phyloP scores from a whole-genome alignment of 2,797 vertebrate species.

The Epinephelus awoara region DNA sequence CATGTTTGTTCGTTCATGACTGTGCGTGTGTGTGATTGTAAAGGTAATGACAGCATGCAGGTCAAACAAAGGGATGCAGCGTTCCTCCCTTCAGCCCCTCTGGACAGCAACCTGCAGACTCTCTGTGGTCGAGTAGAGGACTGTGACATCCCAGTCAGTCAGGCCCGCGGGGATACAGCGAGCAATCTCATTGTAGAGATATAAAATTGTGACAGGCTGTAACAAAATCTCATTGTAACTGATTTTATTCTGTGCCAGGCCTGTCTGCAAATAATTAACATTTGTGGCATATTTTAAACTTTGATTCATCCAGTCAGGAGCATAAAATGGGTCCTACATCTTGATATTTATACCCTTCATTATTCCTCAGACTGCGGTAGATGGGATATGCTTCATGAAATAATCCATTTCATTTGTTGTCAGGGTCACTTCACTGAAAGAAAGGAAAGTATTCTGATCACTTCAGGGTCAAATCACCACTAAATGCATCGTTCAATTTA shows the following conservation, averaged over 20 bases:
- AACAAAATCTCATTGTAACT: not conserved
- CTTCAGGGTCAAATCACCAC: slow-evolving; percentile 31
- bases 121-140: slow-evolving; percentile 8
- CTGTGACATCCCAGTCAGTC: not conserved
- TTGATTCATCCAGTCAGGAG: not conserved
- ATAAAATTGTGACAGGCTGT: slow-evolving; percentile 4
- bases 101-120: slow-evolving; percentile 23
- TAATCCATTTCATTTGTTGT: slow-evolving; percentile 25
- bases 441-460: slow-evolving; percentile 11
- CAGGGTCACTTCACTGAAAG: slow-evolving; percentile 25
- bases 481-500: slow-evolving; percentile 50
- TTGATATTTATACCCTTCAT: slow-evolving; percentile 6
- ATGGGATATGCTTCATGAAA: not conserved
- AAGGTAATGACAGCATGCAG: slow-evolving; percentile 49
- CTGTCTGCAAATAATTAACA: not conserved
- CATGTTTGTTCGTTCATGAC: slow-evolving; percentile 31
- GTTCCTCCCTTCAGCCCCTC: slow-evolving; percentile 35
- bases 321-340: not conserved
- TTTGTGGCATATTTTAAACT: slow-evolving; percentile 16
- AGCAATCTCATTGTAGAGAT: not conserved
- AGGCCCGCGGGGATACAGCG: not conserved
- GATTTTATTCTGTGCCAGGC: not conserved
- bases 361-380: not conserved
- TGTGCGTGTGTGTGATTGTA: slow-evolving; percentile 43
- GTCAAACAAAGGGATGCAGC: slow-evolving; percentile 23